Percentiles rank a stretch among this genome's conserved stretches.
phyloP scores from a whole-genome alignment of 2,113 vertebrate species.

The Shinisaurus crocodilurus region DNA sequence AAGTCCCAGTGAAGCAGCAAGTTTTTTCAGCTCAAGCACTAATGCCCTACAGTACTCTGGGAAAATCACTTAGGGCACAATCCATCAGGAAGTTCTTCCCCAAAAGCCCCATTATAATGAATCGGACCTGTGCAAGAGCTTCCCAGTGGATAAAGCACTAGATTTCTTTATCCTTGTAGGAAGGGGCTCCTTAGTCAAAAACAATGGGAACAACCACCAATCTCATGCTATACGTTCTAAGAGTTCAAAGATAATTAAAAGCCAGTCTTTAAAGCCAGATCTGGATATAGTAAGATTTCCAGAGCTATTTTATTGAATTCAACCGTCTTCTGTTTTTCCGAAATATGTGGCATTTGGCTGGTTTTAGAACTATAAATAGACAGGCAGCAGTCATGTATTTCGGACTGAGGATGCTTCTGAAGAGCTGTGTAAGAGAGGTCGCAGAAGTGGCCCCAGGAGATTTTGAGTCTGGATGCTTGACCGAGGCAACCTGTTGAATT shows the following conservation, averaged over 20 bases:
- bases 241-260: background rate
- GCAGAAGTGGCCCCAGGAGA: background rate
- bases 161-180: too few relatives aligned
- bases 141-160: too few relatives aligned
- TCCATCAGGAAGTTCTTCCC: too few relatives aligned
- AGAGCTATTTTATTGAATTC: background rate
- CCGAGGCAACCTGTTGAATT: background rate
- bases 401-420: background rate
- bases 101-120: too few relatives aligned
- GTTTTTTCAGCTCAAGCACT: background rate
- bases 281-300: background rate
- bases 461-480: background rate
- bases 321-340: background rate
- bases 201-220: too few relatives aligned
- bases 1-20: background rate
- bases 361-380: background rate
- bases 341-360: background rate
- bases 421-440: background rate
- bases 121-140: too few relatives aligned
- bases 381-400: background rate
- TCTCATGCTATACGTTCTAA: background rate
- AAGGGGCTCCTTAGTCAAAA: too few relatives aligned
- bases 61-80: too few relatives aligned
- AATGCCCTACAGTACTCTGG: background rate
- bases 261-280: background rate